Evolutionary conservation across 2,888 invertebrate genomes (phyloP), one percentile per base, ranked within the genome.

Genomic region (Geotrupes spiniger): DNA sequence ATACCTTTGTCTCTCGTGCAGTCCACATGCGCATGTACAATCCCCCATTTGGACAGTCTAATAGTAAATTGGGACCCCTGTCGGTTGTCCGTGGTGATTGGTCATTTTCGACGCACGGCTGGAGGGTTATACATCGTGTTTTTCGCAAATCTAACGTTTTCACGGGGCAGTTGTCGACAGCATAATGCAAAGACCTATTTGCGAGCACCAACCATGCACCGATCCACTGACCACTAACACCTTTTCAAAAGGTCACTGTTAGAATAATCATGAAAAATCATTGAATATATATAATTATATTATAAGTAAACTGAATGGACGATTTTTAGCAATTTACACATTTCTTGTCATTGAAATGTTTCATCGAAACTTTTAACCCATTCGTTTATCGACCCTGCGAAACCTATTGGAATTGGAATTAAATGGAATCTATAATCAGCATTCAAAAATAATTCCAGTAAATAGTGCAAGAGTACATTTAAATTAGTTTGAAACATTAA

Each of bases 151-250:
- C 91, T 58, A 89, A 77, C 40, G 77, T 76, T 69, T 82, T 81
- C 6, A 84, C 76, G 11, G 76, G 72, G 29, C 74, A 72, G 27
- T 76, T 78, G 38, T 77, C 77, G 5, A 76, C 72, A 42, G 78
- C 79, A 64, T 84, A 86, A 46, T 81, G 75, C 36, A 88, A 70
- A 25, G 76, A 78, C 10, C 86, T 76, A 40, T 87, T 81, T 46
- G 83, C 80, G 25, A 92, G 74, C 63, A 91, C 78, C 42, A 91
- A 63, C 91, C 91, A 92, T 1, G 88, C 85, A n/a, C 87, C 84
- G 26, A 80, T 80, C 91, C 92, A 89, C 43, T 78, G 76, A 0
- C 85, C 83, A 37, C 83, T 82, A 26, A 87, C 81, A 8, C 85
- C 86, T 87, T 21, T 21, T 21, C 6, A 21, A 21, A 21, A 21